phyloP scores from a whole-genome alignment of 1,140 invertebrate species.

The Andricus grossulariae region DNA sequence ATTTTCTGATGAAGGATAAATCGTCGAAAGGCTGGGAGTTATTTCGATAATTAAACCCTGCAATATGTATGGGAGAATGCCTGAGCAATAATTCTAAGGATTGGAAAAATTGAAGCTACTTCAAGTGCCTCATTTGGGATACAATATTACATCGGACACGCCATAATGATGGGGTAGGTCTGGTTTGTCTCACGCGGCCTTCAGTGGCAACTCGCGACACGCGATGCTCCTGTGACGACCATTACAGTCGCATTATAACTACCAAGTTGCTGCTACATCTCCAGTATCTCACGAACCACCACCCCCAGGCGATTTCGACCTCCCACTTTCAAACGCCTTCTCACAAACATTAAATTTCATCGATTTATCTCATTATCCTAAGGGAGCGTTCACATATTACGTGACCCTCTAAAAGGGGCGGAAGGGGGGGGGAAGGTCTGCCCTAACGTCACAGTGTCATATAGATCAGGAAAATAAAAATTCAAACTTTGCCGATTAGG shows the following conservation, averaged over 20 bases:
- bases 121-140: slow-evolving; percentile 24
- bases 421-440: too few relatives aligned
- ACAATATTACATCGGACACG: slow-evolving; percentile 30
- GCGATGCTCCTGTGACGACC: slow-evolving; percentile 63
- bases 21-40: not conserved
- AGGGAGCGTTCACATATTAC: too few relatives aligned
- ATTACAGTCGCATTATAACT: slow-evolving; percentile 64
- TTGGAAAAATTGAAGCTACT: slow-evolving; percentile 21
- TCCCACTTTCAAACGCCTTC: not conserved
- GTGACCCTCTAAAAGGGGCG: too few relatives aligned
- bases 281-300: slow-evolving; percentile 49
- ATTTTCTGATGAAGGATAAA: not conserved
- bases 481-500: too few relatives aligned
- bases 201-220: slow-evolving; percentile 60
- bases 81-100: not conserved
- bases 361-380: not conserved
- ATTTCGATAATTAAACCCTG: not conserved
- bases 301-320: not conserved
- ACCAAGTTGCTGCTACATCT: slow-evolving; percentile 54
- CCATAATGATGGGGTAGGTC: slow-evolving; percentile 58
- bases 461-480: too few relatives aligned
- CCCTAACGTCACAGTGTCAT: too few relatives aligned
- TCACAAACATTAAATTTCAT: not conserved
- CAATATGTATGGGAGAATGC: not conserved
- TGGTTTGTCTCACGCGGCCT: slow-evolving; percentile 67